Conservation (phyloP, 2,113 vertebrate genomes). For the mouse (Mus musculus) region GRCm39 chr8:39632001-39632500, state of each 20-base stretch:
- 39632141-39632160: not conserved
- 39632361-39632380: not conserved
- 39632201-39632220: not conserved
- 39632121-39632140: not conserved
- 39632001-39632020: not conserved
- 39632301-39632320: not conserved
- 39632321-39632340: not conserved
- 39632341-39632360: not conserved
- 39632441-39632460: not conserved
- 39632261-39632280: not conserved
- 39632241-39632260: not conserved
- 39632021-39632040: not conserved
- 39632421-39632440: not conserved
- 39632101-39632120: conserved; percentile 33
- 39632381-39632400: not conserved
- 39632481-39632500: not conserved
- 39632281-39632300: not conserved
- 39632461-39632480: not conserved
- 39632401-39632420: not conserved
- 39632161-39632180: conserved; percentile 12
- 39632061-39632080: not conserved
- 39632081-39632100: not conserved
- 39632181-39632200: not conserved
- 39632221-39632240: conserved; percentile 1
- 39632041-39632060: not conserved